Evolutionary conservation across 2,888 invertebrate genomes (phyloP), one percentile per base, ranked within the genome.

Genomic region (Zhengitettix transpicula): DNA sequence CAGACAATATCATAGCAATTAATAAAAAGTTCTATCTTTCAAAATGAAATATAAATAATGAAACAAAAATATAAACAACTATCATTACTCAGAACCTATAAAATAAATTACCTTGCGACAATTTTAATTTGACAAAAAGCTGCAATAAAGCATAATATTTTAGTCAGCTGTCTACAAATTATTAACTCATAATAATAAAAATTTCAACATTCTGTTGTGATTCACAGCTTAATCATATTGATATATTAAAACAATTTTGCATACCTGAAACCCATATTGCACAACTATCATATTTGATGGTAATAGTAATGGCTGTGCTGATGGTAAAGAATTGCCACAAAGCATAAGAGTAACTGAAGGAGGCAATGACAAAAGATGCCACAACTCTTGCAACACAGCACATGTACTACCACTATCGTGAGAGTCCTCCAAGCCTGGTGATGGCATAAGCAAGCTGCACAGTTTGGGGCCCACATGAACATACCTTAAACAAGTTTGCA

Each of bases 231-330:
- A 5, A 28, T 7, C 7, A 28, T 28, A n/a, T n/a, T n/a, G n/a
- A n/a, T n/a, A n/a, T 12, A 42, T 42, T 42, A 12, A 42, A 42
- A n/a, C 47, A 47, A n/a, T 47, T 12, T 47, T 2, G 9, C 14
- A 56, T 67, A 79, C 80, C 75, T 79, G 78, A 67, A 80, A 79
- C 52, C 80, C 80, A 69, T 80, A 81, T 68, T 81, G 79, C 44
- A 78, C 75, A 52, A 81, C 71, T 63, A 80, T 72, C 52, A 78
- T 72, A 65, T 78, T 77, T 16, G 74, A 73, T n/a, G 80, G 80
- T 58, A 80, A 56, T 61, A 58, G 52, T 62, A 61, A 55, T 41
- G 65, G 62, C 58, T 65, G 54, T 52, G 67, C 65, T 40, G 68
- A 70, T 67, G 75, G 75, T 60, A 76, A 67, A 58, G 73, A 73